These are phyloP conservation scores for Incurvaria masculella DNA, from an alignment of 2,888 invertebrate genomes.

Conservation along the genomic window DNA sequence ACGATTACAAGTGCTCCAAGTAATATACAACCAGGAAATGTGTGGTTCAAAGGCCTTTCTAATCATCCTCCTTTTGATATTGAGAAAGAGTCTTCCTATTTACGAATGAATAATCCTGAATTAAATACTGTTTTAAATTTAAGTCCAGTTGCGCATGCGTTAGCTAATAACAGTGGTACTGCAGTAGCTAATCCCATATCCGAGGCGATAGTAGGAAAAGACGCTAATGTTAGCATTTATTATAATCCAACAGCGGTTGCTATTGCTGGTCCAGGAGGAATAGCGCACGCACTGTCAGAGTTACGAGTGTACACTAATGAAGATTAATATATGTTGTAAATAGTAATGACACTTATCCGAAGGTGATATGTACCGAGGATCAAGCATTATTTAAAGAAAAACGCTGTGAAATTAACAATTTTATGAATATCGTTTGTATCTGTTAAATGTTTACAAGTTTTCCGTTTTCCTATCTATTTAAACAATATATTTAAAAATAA, in stretches of 20 bases:
- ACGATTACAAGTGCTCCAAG: too few species aligned
- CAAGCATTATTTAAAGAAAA: too few species aligned
- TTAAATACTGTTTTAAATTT: slow-evolving; percentile 23
- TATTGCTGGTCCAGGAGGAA: slow-evolving; percentile 71
- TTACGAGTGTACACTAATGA: slow-evolving; percentile 48
- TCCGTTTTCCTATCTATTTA: too few species aligned
- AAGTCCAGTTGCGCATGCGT: slow-evolving; percentile 64
- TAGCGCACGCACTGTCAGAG: slow-evolving; percentile 73
- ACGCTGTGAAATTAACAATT: too few species aligned
- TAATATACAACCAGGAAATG: too few species aligned
- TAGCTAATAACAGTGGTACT: slow-evolving; percentile 62
- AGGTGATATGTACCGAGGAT: too few species aligned
- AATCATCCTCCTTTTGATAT: background rate
- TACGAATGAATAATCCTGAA: background rate
- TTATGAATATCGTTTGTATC: too few species aligned
- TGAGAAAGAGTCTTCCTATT: too few species aligned
- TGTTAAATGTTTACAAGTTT: too few species aligned
- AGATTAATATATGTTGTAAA: too few species aligned
- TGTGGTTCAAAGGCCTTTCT: background rate
- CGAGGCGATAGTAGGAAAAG: slow-evolving; percentile 59
- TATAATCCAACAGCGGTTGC: slow-evolving; percentile 69
- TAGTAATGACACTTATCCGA: too few species aligned
- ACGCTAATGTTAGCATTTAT: slow-evolving; percentile 59
- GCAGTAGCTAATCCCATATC: slow-evolving; percentile 70
- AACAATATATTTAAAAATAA: too few species aligned